Percentiles rank a stretch among this genome's conserved stretches.
Conservation (phyloP, 2,888 invertebrate genomes). For the Lasioglossum oenotherae region DNA sequence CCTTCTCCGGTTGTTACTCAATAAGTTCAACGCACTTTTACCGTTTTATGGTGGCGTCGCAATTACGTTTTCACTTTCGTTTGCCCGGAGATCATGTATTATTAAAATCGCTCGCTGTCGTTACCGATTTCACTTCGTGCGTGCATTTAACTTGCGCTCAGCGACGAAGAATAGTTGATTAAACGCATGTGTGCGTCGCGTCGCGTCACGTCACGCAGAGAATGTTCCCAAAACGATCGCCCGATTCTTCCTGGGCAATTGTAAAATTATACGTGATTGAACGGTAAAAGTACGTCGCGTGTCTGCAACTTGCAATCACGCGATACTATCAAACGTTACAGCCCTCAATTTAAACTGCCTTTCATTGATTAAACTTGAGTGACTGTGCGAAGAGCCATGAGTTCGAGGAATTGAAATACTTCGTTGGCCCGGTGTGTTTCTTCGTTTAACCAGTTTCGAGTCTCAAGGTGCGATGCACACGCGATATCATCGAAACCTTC, state of each 20-base stretch:
- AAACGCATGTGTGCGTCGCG: not conserved
- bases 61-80: slow-evolving; percentile 13
- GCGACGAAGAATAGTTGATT: not conserved
- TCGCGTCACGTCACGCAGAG: not conserved
- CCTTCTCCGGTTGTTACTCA: not conserved
- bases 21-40: slow-evolving; percentile 37
- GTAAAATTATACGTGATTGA: not conserved
- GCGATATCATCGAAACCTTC: slow-evolving; percentile 18
- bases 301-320: not conserved
- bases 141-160: not conserved
- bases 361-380: slow-evolving; percentile 2
- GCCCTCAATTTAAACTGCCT: not conserved
- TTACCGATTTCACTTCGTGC: not conserved
- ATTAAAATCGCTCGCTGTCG: not conserved
- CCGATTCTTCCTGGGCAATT: not conserved
- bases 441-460: not conserved
- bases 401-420: slow-evolving; percentile 12
- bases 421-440: not conserved
- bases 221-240: not conserved
- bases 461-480: not conserved
- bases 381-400: not conserved
- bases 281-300: not conserved
- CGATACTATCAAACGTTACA: not conserved
- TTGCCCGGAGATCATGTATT: not conserved
- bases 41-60: slow-evolving; percentile 18